Base-by-base conservation (phyloP, 2,797 vertebrate genomes). In the Molossus alvarezi region DNA sequence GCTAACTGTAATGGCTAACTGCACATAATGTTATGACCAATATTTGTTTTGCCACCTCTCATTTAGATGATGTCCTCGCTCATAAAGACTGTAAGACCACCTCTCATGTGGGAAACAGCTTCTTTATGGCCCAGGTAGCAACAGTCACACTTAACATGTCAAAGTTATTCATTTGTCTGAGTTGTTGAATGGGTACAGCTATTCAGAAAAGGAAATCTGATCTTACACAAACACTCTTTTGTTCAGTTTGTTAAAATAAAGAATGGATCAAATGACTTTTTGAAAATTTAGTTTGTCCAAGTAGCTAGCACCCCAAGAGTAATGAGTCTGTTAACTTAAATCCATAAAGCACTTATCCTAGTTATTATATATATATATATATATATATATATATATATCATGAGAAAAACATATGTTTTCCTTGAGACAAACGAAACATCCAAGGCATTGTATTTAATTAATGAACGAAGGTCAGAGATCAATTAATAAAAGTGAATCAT, bases 11-110 rank as follows among this genome's bases (percentile, higher is more conserved):
- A 93, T 83, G 91, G 92, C 65, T 96, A 97, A 96, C 93, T 88
- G 72, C 64, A 94, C 48, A 88, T 85, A 95, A 91, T 90, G 80
- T 87, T 91, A 86, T 71, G 84, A 69, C 76, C 73, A 98, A 79
- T 88, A 93, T 97, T 97, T 97, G 83, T 94, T 95, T 96, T 90
- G 76, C 58, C 81, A 95, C 80, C 84, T 95, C 76, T 92, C 87
- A 77, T 97, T 97, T 91, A 84, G 58, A 82, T 58, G 84, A 95
- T 71, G n/a, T 77, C 91, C 87, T 97, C 79, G 91, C 77, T 73
- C 64, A 17, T 92, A n/a, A 95, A 81, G 55, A 90, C 60, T 90
- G 20, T 77, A 95, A 94, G 80, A 92, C 91, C 84, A 65, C 53
- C 13, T 95, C 58, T 94, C 41, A 88, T 75, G 60, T 87, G 71